Evolutionary conservation across 2,797 vertebrate genomes (phyloP).

Genomic region (Scolopax rusticola): DNA sequence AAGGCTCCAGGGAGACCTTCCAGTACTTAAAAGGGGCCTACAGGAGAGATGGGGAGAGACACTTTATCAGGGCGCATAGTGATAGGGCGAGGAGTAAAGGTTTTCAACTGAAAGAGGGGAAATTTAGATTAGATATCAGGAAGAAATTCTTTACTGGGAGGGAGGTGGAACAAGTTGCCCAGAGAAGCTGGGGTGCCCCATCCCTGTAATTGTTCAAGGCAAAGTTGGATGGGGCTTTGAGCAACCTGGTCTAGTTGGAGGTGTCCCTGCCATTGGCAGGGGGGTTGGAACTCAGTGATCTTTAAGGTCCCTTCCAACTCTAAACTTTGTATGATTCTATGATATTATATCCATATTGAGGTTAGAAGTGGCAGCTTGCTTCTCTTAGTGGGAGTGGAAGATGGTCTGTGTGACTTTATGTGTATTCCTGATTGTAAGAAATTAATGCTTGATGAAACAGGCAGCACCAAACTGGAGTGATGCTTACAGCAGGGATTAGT

Average conservation of each 20-base stretch:
- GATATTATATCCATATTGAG: background rate
- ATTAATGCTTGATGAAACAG: background rate
- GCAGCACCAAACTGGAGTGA: background rate
- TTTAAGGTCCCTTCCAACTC: background rate
- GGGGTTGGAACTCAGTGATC: background rate
- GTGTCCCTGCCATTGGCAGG: background rate
- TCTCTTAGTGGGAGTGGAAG: background rate
- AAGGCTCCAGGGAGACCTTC: background rate
- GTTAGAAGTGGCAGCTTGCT: background rate
- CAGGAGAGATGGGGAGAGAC: background rate
- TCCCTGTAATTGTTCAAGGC: background rate
- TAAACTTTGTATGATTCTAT: background rate
- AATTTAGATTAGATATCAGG: background rate
- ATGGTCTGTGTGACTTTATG: background rate
- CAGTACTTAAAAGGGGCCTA: background rate
- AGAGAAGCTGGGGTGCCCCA: background rate
- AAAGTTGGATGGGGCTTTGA: background rate
- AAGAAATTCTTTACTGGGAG: background rate
- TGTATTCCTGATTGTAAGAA: background rate
- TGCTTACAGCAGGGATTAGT: background rate
- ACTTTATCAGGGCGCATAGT: background rate
- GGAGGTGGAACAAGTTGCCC: background rate
- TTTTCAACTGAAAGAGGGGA: background rate
- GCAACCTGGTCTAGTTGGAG: background rate
- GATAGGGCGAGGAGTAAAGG: background rate